phyloP scores from a whole-genome alignment of 2,888 invertebrate genomes.

The Poecilus cupreus region DNA sequence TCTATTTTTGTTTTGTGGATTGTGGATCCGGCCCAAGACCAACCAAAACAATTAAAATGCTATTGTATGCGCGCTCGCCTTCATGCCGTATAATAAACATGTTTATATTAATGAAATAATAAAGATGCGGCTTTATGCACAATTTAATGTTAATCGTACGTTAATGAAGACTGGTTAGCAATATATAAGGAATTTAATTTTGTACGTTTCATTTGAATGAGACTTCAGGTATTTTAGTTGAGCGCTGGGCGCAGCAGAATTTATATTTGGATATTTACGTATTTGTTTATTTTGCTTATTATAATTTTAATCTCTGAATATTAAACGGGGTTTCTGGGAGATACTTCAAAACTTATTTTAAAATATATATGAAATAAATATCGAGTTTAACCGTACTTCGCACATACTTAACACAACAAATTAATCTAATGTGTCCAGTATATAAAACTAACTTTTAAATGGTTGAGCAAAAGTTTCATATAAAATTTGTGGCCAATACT shows the following conservation, averaged over 20 bases:
- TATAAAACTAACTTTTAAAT: too few species aligned
- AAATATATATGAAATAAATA: too few species aligned
- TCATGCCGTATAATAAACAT: constrained; percentile 49
- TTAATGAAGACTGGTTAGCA: constrained; percentile 53
- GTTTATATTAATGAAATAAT: constrained; percentile 59
- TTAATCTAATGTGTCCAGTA: too few species aligned
- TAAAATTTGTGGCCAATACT: too few species aligned
- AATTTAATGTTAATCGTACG: constrained; percentile 55
- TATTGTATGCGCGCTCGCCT: constrained; percentile 6
- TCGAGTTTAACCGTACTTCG: too few species aligned
- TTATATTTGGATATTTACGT: neutral
- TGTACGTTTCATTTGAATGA: constrained; percentile 19
- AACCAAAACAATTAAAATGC: constrained; percentile 37
- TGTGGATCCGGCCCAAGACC: neutral
- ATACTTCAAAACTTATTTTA: too few species aligned
- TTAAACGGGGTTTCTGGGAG: too few species aligned
- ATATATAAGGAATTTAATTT: constrained; percentile 50
- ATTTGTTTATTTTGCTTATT: neutral
- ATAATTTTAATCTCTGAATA: neutral
- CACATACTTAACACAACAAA: too few species aligned
- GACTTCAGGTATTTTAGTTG: constrained; percentile 49
- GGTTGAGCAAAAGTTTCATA: too few species aligned
- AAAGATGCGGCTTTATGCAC: constrained; percentile 53
- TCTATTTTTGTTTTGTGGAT: constrained; percentile 17
- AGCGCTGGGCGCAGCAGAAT: neutral